Evolutionary conservation across 2,113 vertebrate species (phyloP), one percentile per base, ranked within the genome.

Genomic region (Phrynosoma blainvillii): DNA sequence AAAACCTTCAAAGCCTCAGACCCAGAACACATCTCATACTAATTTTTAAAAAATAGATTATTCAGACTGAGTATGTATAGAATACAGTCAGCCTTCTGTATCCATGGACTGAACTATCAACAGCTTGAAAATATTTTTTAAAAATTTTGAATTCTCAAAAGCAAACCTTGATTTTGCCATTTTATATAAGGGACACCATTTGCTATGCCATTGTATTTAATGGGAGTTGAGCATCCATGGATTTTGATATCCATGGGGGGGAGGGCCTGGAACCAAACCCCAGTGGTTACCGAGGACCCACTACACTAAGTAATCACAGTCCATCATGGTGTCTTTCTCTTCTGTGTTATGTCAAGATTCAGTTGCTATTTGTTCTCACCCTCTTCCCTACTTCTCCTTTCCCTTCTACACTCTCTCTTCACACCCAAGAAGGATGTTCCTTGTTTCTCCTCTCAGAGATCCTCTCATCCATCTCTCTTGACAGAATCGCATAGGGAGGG

Each of bases 331-430:
- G 40, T 68, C 11, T 4, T 70, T 74, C 47, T 85, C 77, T 84
- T 92, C 91, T 88, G 25, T 90, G 86, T 90, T 68, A 52, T n/a
- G 5, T 14, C 23, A 23, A 68, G 81, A 62, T 42, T 27, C 65
- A 47, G n/a, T 52, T 3, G 8, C 36, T 13, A 2, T 65, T 40
- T 36, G 16, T 62, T 66, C 81, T 68, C 13, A 1, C 12, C 18
- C 16, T 20, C 2, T 27, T 40, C 32, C n/a, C n/a, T 23, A 40
- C 52, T 74, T 36, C 56, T 14, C 2, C 23, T 59, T 62, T 70
- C 21, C 52, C 74, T 47, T 71, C 36, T 10, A 3, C 13, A 54
- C 13, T 16, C n/a, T 52, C 21, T 27, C 4, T 52, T 74, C 25
- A 74, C 25, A 8, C 30, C 40, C 36, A 78, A 14, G 9, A 14